Conservation (phyloP, 2,113 vertebrate genomes). For the Alosa alosa region DNA sequence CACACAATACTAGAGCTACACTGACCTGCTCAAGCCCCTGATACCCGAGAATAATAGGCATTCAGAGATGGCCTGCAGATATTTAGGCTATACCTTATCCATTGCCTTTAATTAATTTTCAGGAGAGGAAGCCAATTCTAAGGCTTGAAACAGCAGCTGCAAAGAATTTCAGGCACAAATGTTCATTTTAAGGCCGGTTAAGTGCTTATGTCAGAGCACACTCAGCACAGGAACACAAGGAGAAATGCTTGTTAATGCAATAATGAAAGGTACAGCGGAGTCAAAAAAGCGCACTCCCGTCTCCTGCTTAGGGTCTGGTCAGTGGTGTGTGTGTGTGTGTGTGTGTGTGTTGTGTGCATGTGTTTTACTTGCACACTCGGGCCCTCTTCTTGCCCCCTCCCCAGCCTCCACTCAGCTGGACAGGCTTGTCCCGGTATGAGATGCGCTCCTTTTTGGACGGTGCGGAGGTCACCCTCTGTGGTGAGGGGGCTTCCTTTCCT, state of each 20-base stretch:
- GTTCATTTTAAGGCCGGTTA: constrained; percentile 36
- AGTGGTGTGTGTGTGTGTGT: neutral
- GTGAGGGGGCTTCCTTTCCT: constrained; percentile 69
- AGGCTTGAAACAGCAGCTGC: constrained; percentile 49
- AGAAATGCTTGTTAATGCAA: constrained; percentile 18
- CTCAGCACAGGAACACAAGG: constrained; percentile 20
- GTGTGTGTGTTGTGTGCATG: neutral
- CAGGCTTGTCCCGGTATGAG: constrained; percentile 82
- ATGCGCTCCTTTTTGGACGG: constrained; percentile 76
- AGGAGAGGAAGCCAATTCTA: constrained; percentile 48
- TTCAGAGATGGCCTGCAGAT: constrained; percentile 57
- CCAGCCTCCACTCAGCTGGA: constrained; percentile 86
- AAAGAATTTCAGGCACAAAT: constrained; percentile 36
- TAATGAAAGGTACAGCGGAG: constrained; percentile 22
- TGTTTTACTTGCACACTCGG: constrained; percentile 59
- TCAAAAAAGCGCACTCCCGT: neutral
- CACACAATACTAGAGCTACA: constrained; percentile 28
- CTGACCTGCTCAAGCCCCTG: constrained; percentile 23
- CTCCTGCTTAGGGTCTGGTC: neutral
- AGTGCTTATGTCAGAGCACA: constrained; percentile 22
- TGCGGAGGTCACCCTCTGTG: constrained; percentile 61
- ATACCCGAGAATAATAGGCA: constrained; percentile 52
- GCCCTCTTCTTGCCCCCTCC: constrained; percentile 86
- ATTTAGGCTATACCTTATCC: constrained; percentile 58
- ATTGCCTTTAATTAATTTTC: constrained; percentile 57